phyloP scores from a whole-genome alignment of 2,888 invertebrate species.

The Galeopsomyia nigrocyanea region DNA sequence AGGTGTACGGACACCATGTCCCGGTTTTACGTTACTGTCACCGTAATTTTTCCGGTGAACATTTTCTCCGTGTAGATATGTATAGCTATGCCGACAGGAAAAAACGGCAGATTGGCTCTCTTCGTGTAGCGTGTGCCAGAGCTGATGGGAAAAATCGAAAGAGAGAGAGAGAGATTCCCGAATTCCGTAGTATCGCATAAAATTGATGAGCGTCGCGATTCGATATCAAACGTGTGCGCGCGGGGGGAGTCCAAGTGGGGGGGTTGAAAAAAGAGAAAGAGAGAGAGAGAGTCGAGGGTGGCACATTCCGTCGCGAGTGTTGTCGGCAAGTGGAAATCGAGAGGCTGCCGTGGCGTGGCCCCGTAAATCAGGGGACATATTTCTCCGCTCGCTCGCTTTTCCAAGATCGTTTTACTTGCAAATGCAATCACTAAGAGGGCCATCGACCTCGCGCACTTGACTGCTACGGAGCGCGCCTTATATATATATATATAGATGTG shows the following conservation, averaged over 20 bases:
- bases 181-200: conserved; percentile 6
- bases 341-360: not conserved
- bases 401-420: conserved; percentile 64
- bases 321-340: conserved; percentile 12
- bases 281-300: conserved; percentile 15
- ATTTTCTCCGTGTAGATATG: no score
- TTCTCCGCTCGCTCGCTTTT: conserved; percentile 37
- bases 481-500: no score
- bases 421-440: conserved; percentile 65
- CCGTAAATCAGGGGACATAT: conserved; percentile 51
- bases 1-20: no score
- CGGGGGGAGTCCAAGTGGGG: not conserved
- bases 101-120: no score
- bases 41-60: no score
- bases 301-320: conserved; percentile 12
- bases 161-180: conserved; percentile 35
- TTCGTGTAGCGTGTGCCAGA: no score
- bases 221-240: conserved; percentile 31
- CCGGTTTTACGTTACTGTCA: no score
- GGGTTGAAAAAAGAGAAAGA: not conserved
- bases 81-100: no score
- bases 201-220: conserved; percentile 41
- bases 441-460: conserved; percentile 49
- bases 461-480: no score
- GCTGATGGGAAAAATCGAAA: conserved; percentile 13